Conservation (phyloP, 2,797 vertebrate genomes). For the Malurus splendens region DNA sequence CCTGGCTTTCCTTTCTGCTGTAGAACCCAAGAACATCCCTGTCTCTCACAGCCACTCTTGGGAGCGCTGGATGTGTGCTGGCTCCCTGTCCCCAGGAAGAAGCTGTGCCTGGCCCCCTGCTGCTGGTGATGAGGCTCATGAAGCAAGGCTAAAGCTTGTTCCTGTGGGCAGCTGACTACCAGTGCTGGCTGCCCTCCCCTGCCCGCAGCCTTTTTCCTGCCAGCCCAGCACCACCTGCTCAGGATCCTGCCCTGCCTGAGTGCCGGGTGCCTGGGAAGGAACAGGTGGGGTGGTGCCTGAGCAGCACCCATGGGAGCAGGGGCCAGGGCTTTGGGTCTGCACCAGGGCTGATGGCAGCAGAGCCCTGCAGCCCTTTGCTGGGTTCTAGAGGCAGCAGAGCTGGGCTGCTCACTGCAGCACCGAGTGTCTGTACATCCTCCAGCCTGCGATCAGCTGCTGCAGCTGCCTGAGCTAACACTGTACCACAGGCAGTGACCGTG, state of each 20-base stretch:
- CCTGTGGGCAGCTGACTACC: neutral
- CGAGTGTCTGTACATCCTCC: neutral
- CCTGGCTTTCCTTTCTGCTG: neutral
- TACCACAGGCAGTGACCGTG: neutral
- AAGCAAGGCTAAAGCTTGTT: neutral
- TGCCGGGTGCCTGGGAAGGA: neutral
- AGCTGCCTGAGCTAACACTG: neutral
- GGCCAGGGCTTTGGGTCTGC: neutral
- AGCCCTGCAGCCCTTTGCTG: neutral
- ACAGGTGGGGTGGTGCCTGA: accelerated
- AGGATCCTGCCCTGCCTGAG: neutral
- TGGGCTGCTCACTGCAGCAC: neutral
- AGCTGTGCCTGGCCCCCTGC: neutral
- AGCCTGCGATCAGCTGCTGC: neutral
- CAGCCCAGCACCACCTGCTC: accelerated
- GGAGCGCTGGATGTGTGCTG: neutral
- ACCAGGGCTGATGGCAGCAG: neutral
- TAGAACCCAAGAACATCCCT: neutral
- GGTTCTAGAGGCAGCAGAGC: neutral
- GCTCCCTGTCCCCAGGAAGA: accelerated
- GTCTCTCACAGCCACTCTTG: neutral
- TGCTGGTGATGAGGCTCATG: neutral
- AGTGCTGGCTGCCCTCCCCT: neutral
- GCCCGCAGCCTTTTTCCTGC: neutral
- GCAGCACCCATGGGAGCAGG: neutral